Evolutionary conservation across 2,888 invertebrate genomes (phyloP).

Genomic region (Andrena chrysosceles): DNA sequence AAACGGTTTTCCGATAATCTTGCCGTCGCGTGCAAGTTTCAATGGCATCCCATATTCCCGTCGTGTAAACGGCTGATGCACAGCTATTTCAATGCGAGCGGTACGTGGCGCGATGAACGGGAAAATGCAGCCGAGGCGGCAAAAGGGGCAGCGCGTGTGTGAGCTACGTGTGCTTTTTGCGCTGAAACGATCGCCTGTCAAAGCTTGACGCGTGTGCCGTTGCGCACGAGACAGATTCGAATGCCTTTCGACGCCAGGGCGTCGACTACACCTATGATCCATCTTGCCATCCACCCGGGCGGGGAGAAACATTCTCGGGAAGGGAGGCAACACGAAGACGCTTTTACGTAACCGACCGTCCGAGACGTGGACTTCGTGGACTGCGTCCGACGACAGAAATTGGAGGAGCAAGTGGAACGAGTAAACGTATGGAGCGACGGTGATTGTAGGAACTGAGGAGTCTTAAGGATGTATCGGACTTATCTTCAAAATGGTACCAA

Average conservation of each 20-base stretch:
- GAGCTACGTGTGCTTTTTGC: conserved; percentile 26
- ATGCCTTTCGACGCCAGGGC: conserved; percentile 20
- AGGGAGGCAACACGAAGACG: neutral
- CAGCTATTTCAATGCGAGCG: conserved; percentile 48
- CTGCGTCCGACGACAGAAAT: no score
- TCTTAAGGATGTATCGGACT: no score
- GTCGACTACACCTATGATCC: conserved; percentile 24
- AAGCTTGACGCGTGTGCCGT: conserved; percentile 27
- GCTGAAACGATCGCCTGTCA: conserved; percentile 52
- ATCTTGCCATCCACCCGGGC: conserved; percentile 15
- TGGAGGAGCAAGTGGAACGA: neutral
- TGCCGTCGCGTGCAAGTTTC: conserved; percentile 23
- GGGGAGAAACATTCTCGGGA: neutral
- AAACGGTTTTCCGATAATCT: conserved; percentile 56
- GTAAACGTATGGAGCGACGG: neutral
- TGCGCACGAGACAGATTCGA: conserved; percentile 43
- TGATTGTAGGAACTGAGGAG: neutral
- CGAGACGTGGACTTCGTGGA: no score
- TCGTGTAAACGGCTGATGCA: conserved; percentile 40
- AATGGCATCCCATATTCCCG: conserved; percentile 25
- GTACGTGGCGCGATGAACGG: conserved; percentile 43
- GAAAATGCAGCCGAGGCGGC: conserved; percentile 39
- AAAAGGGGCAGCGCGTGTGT: conserved; percentile 22
- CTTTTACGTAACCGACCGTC: conserved; percentile 18
- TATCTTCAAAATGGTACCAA: no score